Conservation (phyloP, 2,797 vertebrate species). For the Hypotaenidia okinawae region DNA sequence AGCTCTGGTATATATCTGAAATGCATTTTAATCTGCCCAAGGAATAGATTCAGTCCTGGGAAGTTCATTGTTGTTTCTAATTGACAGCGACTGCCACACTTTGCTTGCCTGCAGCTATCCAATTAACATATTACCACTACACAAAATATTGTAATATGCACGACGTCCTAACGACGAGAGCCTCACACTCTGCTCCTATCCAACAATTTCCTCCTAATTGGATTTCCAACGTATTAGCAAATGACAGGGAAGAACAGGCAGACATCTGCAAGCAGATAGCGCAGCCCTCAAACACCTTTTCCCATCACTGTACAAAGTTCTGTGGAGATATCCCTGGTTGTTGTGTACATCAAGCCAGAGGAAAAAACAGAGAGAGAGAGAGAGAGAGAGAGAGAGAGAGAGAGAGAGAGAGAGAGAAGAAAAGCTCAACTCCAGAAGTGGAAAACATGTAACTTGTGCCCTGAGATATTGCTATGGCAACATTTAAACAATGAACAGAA, state of each 20-base stretch:
- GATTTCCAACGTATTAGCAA: conserved; percentile 39
- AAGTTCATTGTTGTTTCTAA: conserved; percentile 75
- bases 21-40: conserved; percentile 65
- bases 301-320: not conserved
- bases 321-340: not conserved
- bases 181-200: conserved; percentile 29
- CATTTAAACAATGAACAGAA: conserved; percentile 80
- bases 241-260: not conserved
- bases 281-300: not conserved
- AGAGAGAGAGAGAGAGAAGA: not conserved
- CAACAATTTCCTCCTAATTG: conserved; percentile 45
- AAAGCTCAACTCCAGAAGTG: conserved; percentile 56
- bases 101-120: conserved; percentile 77
- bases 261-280: accelerated
- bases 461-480: conserved; percentile 78
- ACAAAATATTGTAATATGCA: conserved; percentile 49
- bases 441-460: conserved; percentile 74
- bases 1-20: conserved; percentile 42
- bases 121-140: conserved; percentile 74
- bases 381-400: not conserved
- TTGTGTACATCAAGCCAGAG: not conserved
- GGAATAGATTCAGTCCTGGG: conserved; percentile 44
- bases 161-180: conserved; percentile 44
- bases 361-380: not conserved
- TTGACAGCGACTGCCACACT: conserved; percentile 76